Evolutionary conservation across 1,140 invertebrate species (phyloP).

Genomic region (Arctopsyche grandis): DNA sequence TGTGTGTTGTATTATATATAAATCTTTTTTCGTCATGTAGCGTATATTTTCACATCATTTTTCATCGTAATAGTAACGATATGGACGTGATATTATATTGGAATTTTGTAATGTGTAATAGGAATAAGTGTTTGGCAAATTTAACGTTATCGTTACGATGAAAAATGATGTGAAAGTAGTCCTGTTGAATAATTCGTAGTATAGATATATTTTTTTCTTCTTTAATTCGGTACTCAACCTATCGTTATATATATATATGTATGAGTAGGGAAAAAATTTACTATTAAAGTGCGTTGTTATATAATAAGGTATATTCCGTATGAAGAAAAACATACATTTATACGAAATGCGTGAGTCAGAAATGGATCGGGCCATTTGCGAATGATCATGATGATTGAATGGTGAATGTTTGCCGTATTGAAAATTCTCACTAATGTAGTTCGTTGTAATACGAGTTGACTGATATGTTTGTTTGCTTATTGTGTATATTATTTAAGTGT

Average conservation of each 20-base stretch:
- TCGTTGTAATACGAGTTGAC: not conserved
- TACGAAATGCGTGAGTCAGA: not conserved
- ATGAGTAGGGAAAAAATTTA: too few relatives aligned
- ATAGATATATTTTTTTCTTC: too few relatives aligned
- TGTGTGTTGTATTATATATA: not conserved
- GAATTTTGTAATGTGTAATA: too few relatives aligned
- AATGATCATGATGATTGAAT: too few relatives aligned
- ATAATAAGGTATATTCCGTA: not conserved
- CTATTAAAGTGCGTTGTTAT: too few relatives aligned
- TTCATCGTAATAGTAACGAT: not conserved
- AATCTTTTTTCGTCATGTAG: not conserved
- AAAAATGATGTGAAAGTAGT: not conserved
- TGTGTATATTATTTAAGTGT: constrained; percentile 41
- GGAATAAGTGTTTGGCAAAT: too few relatives aligned
- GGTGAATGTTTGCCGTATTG: too few relatives aligned
- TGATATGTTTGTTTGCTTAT: constrained; percentile 1
- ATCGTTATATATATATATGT: too few relatives aligned
- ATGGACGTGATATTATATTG: too few relatives aligned
- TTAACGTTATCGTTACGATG: not conserved
- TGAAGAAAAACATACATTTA: not conserved
- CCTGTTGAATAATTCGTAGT: too few relatives aligned
- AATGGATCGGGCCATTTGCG: not conserved
- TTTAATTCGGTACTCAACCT: too few relatives aligned
- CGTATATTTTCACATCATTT: not conserved
- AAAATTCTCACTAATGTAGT: too few relatives aligned